Percentiles rank a stretch among this genome's conserved stretches.
Evolutionary conservation across 2,113 vertebrate species (phyloP).

Genomic region (rabbit (Oryctolagus cuniculus)): mOryCun1.1 NC_091439.1:41636001-41636500

Average conservation of each 20-base stretch:
- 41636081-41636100: not conserved
- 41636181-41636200: not conserved
- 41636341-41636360: constrained; percentile 55
- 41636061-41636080: no score
- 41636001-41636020: no score
- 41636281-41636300: not conserved
- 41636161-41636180: not conserved
- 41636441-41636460: not conserved
- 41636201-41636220: not conserved
- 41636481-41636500: not conserved
- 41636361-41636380: constrained; percentile 10
- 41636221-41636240: not conserved
- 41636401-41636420: not conserved
- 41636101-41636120: not conserved
- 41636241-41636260: not conserved
- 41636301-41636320: not conserved
- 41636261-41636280: not conserved
- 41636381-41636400: not conserved
- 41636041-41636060: no score
- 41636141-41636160: not conserved
- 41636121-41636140: not conserved
- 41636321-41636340: not conserved
- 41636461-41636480: not conserved
- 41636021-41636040: no score
- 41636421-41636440: not conserved